Conservation (phyloP, 2,797 vertebrate species). For the Microctenopoma lineatum region DNA sequence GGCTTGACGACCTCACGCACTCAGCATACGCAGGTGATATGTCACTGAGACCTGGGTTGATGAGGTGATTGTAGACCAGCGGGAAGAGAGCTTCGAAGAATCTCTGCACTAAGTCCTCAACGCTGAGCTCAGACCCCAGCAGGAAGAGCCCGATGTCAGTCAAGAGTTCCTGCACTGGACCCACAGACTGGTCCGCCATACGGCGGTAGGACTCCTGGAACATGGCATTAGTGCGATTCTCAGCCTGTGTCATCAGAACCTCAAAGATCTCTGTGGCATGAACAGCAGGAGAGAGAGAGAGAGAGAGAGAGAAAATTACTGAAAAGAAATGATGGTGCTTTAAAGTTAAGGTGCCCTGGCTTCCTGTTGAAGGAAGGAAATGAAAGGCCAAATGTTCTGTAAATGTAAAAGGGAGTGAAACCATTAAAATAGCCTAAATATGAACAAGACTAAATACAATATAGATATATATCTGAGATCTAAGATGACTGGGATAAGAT, state of each 20-base stretch:
- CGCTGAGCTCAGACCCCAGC: conserved; percentile 85
- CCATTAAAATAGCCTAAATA: background rate
- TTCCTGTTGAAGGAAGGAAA: background rate
- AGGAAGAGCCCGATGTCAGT: conserved; percentile 88
- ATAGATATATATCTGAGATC: conserved; percentile 40
- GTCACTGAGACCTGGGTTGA: conserved; percentile 79
- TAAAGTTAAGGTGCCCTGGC: background rate
- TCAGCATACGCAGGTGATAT: conserved; percentile 80
- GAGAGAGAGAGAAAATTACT: conserved; percentile 7
- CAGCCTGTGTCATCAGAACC: conserved; percentile 85
- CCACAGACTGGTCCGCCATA: conserved; percentile 79
- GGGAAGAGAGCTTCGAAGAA: conserved; percentile 91
- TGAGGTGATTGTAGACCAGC: conserved; percentile 84
- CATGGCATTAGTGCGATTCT: conserved; percentile 84
- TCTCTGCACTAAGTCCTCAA: conserved; percentile 84
- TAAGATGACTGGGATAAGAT: conserved; percentile 1
- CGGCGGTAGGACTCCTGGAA: conserved; percentile 82
- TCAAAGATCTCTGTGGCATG: conserved; percentile 86
- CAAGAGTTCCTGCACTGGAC: conserved; percentile 85
- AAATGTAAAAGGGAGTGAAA: conserved; percentile 1
- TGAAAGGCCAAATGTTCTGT: background rate
- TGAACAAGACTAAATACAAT: conserved; percentile 9
- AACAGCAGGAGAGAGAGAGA: conserved; percentile 33
- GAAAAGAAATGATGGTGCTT: conserved; percentile 2
- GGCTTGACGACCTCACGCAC: conserved; percentile 80